Evolutionary conservation across 2,888 invertebrate genomes (phyloP).

Genomic region (Lasioglossum pauxillum): DNA sequence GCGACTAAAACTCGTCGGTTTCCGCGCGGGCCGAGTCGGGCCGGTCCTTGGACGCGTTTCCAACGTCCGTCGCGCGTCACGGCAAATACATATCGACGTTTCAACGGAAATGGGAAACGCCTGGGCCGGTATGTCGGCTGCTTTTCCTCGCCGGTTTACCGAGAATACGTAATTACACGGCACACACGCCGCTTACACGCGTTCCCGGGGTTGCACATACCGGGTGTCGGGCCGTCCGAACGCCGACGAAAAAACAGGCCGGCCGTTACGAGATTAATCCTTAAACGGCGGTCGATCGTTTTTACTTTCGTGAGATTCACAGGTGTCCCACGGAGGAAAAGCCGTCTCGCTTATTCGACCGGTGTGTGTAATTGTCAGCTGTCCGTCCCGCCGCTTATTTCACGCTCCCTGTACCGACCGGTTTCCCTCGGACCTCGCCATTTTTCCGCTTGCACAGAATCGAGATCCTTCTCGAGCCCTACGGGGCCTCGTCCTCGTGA

Average conservation of each 20-base stretch:
- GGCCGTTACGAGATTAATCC: slow-evolving; percentile 59
- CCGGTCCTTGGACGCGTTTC: background rate
- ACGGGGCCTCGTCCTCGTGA: background rate
- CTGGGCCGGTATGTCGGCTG: slow-evolving; percentile 50
- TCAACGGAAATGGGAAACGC: slow-evolving; percentile 62
- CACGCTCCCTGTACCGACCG: slow-evolving; percentile 24
- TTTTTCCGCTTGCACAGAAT: slow-evolving; percentile 10
- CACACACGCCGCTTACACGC: slow-evolving; percentile 62
- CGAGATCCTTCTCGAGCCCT: background rate
- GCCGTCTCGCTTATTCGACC: slow-evolving; percentile 42
- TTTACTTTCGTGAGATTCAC: slow-evolving; percentile 60
- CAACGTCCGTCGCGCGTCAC: slow-evolving; percentile 9
- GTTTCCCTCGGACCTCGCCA: slow-evolving; percentile 10
- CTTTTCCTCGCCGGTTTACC: slow-evolving; percentile 62
- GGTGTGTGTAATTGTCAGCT: slow-evolving; percentile 50
- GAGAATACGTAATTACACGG: slow-evolving; percentile 68
- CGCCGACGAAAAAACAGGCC: slow-evolving; percentile 42
- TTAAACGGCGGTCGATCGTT: slow-evolving; percentile 51
- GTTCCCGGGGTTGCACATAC: slow-evolving; percentile 49
- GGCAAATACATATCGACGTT: slow-evolving; percentile 51
- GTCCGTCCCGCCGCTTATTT: slow-evolving; percentile 36
- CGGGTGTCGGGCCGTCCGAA: slow-evolving; percentile 47
- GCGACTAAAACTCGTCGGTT: background rate
- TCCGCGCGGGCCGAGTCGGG: background rate
- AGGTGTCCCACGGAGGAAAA: slow-evolving; percentile 53